Base-by-base conservation (phyloP, 2,888 invertebrate genomes). In the Lymantria dispar region DNA sequence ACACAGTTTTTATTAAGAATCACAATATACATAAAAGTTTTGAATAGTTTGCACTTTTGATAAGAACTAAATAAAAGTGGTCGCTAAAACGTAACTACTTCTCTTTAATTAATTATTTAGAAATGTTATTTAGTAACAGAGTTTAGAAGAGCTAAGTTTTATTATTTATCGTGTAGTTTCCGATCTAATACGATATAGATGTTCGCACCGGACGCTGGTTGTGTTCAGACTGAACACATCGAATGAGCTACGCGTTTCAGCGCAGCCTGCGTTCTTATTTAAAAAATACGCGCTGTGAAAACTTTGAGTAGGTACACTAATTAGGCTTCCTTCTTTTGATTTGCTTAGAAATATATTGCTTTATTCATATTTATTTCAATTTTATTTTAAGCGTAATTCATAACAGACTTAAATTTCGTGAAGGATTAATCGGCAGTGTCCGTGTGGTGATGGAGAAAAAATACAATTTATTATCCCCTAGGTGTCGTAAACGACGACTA, bases 121-220 rank as follows among this genome's bases (percentile, higher is more conserved):
- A 42, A 37, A 8, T 43, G 8, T 7, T 13, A 9, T 13, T 48
- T 13, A 40, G 33, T 38, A 15, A 38, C 52, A 47, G 15, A 43
- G 55, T 44, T 45, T 30, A 37, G 39, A 47, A 36, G 47, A 58
- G 62, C 51, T 51, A 67, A 66, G 66, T 66, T 66, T 60, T 48
- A 42, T 22, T 54, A 63, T 70, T 64, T 71, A 47, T 59, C 73
- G 72, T 68, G 50, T 62, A 51, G 55, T 62, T 64, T 45, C 43
- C 45, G 50, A 48, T 52, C 52, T 40, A 47, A 46, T 66, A 65
- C 66, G 47, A 46, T 46, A 55, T 45, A 50, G 58, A 50, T 68
- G 79, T 78, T 72, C 74, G 70, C 64, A 59, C 66, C 64, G 67
- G 53, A 47, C 70, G 76, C 66, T 62, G 47, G 75, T 68, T 71